Base-by-base conservation (phyloP, 2,888 invertebrate genomes). In the Netelia inedita region DNA sequence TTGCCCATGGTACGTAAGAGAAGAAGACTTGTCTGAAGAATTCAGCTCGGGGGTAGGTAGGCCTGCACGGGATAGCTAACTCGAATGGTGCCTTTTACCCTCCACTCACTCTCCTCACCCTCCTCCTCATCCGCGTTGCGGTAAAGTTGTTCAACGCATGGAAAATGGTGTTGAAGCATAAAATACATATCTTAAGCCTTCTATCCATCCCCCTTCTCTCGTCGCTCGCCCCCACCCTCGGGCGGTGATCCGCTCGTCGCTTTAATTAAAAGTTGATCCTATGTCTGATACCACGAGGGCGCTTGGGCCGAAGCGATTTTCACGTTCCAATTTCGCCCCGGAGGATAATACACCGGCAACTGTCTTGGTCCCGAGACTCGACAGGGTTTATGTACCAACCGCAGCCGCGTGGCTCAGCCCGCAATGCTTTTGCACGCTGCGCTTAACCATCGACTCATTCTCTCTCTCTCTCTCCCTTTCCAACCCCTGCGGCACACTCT, bases 241-340 rank as follows among this genome's bases (percentile, higher is more conserved):
- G 76, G 79, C 68, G 86, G 82, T 90, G 88, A 92, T 90, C 90
- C 91, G 78, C 78, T 75, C 79, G 79, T 72, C 71, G 89, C 84
- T 92, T 92, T 92, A 92, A 92, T 92, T 92, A 92, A 92, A 92
- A 92, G 88, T 92, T 92, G 90, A 92, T 92, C 91, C 89, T 87
- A 87, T 87, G 88, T 88, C 89, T 88, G 89, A 90, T 91, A 88
- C 88, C 83, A 80, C 50, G 19, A 19, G 43, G 57, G 43, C n/a
- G 79, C 85, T 76, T 72, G 53, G 53, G 59, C 88, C 83, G 83
- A 89, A 90, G 89, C 87, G 90, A 89, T 90, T 88, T 87, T 76
- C 83, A 84, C 87, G 83, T 90, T 89, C 88, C 90, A 89, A 89
- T 89, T 89, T 85, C 88, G 14, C 19, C 63, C 85, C 66, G 81